Evolutionary conservation across 2,797 vertebrate species (phyloP).

Genomic region (Spheniscus humboldti): DNA sequence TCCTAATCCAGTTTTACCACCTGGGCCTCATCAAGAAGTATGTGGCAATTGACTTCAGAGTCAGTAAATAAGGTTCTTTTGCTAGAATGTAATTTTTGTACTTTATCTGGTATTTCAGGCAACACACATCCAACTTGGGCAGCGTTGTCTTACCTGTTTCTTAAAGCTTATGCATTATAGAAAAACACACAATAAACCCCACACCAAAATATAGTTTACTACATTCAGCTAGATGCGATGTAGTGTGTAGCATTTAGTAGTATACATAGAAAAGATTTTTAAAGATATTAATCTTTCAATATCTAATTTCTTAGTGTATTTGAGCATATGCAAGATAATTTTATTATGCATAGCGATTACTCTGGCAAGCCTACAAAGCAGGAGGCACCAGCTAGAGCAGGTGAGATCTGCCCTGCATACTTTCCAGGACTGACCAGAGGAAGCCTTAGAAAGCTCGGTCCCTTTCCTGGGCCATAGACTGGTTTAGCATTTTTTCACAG

Average conservation of each 20-base stretch:
- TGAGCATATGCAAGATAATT: not conserved
- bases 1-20: not conserved
- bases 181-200: not conserved
- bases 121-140: not conserved
- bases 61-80: not conserved
- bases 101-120: not conserved
- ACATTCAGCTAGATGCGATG: not conserved
- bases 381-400: not conserved
- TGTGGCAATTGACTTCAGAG: not conserved
- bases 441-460: not conserved
- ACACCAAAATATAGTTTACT: not conserved
- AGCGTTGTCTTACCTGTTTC: not conserved
- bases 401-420: not conserved
- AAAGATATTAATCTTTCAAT: not conserved
- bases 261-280: not conserved
- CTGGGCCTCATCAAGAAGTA: not conserved
- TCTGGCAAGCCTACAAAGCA: not conserved
- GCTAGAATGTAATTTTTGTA: not conserved
- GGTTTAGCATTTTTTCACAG: not conserved
- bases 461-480: not conserved
- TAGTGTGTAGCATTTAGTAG: not conserved
- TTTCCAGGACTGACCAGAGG: not conserved
- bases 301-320: not conserved
- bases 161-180: not conserved
- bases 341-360: not conserved